Conservation (phyloP, 2,888 invertebrate species). For the Ferrisia virgata region DNA sequence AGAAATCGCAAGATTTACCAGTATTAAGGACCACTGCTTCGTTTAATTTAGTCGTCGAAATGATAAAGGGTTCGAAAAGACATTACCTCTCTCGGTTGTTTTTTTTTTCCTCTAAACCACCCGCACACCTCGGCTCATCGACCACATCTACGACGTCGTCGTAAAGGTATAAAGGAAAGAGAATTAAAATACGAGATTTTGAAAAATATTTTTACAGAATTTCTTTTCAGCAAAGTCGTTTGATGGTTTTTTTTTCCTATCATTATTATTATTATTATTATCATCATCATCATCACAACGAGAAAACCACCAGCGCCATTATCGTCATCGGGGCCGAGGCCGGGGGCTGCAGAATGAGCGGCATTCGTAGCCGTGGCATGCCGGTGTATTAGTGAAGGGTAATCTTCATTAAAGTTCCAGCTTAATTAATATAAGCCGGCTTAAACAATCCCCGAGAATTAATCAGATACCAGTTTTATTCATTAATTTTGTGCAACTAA, state of each 20-base stretch:
- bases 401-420: conserved; percentile 37
- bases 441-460: conserved; percentile 40
- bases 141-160: not conserved
- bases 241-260: conserved; percentile 14
- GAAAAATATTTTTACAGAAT: conserved; percentile 16
- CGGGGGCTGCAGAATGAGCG: not conserved
- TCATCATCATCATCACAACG: not conserved
- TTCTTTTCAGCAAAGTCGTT: conserved; percentile 17
- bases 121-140: not conserved
- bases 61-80: conserved; percentile 31
- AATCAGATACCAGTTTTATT: conserved; percentile 42
- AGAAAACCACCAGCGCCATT: not conserved
- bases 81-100: not conserved
- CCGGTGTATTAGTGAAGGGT: conserved; percentile 26
- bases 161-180: not conserved
- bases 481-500: conserved; percentile 36
- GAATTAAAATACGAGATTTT: conserved; percentile 14
- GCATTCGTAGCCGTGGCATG: not conserved
- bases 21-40: not conserved
- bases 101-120: not conserved
- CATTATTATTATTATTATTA: no score
- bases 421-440: conserved; percentile 40
- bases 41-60: not conserved
- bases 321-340: not conserved
- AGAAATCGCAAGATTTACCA: not conserved